A percentile compares a stretch with the other conserved stretches of the same genome.
phyloP scores from a whole-genome alignment of 2,888 invertebrate genomes.

The Copidosoma aretas region DNA sequence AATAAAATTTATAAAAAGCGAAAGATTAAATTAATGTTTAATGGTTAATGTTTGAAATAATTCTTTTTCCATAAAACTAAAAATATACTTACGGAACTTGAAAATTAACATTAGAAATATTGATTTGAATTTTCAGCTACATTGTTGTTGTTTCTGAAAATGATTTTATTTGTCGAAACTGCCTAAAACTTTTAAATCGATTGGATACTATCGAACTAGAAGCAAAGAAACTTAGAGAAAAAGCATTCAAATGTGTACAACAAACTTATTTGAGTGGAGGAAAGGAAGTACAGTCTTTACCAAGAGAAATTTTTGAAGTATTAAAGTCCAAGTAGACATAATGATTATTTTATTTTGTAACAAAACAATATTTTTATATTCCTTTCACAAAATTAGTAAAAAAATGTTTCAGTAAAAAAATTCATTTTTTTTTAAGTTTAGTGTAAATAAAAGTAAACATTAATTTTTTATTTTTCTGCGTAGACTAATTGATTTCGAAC shows the following conservation, averaged over 20 bases:
- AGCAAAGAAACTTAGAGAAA: slow-evolving; percentile 52
- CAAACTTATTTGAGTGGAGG: slow-evolving; percentile 52
- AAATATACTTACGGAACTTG: too few species aligned
- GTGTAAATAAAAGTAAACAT: too few species aligned
- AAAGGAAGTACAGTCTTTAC: slow-evolving; percentile 9
- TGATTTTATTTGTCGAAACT: slow-evolving; percentile 60
- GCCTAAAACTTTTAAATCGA: slow-evolving; percentile 59
- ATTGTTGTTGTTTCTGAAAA: slow-evolving; percentile 61
- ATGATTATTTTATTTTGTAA: too few species aligned
- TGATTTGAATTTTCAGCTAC: slow-evolving; percentile 55
- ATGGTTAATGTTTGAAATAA: not conserved
- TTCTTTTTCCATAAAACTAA: too few species aligned
- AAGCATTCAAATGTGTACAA: slow-evolving; percentile 56
- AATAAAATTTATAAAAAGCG: slow-evolving; percentile 1
- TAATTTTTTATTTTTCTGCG: too few species aligned
- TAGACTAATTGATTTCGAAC: too few species aligned
- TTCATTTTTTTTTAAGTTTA: too few species aligned
- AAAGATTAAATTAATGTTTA: too few species aligned
- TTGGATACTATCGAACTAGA: slow-evolving; percentile 59
- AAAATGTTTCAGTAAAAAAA: too few species aligned
- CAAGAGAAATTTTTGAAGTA: not conserved
- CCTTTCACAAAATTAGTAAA: too few species aligned
- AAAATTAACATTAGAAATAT: too few species aligned
- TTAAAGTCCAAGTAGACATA: not conserved
- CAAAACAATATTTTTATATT: too few species aligned